A percentile compares a stretch with the other conserved stretches of the same genome.
Evolutionary conservation across 2,888 invertebrate species (phyloP).

Genomic region (Dryobotodes eremita): DNA sequence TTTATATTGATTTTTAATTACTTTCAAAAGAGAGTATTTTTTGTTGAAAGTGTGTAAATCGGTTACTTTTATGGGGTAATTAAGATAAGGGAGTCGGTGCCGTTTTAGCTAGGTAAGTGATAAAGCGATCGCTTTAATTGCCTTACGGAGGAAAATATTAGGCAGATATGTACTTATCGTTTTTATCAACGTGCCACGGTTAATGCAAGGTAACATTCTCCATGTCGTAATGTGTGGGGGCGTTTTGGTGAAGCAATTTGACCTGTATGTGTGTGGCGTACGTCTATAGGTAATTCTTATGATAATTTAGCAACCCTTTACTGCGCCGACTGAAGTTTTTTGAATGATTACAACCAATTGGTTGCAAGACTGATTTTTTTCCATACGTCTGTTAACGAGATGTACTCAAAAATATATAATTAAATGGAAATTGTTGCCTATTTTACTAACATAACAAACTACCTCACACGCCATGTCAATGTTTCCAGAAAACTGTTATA

Average conservation of each 20-base stretch:
- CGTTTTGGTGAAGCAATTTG: not conserved
- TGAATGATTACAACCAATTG: not conserved
- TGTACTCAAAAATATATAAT: not conserved
- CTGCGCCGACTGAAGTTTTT: not conserved
- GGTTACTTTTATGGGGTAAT: conserved; percentile 58
- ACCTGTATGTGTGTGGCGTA: not conserved
- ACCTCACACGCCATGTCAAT: not conserved
- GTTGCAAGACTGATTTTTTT: too few species aligned
- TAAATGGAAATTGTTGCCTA: not conserved
- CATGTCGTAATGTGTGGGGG: conserved; percentile 16
- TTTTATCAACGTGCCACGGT: conserved; percentile 41
- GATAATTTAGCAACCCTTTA: not conserved
- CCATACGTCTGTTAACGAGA: not conserved
- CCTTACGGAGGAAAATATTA: conserved; percentile 47
- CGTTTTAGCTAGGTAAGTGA: conserved; percentile 54
- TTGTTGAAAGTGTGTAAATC: conserved; percentile 38
- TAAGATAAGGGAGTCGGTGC: conserved; percentile 55
- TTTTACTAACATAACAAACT: not conserved
- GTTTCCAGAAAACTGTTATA: not conserved
- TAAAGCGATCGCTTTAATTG: conserved; percentile 57
- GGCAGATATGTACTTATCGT: conserved; percentile 42
- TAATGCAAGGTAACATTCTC: conserved; percentile 25
- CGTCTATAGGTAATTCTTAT: not conserved
- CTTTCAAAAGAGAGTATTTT: conserved; percentile 36
- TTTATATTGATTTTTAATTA: conserved; percentile 65